Conservation (phyloP, 2,888 invertebrate species). For the Mythimna ferrago region DNA sequence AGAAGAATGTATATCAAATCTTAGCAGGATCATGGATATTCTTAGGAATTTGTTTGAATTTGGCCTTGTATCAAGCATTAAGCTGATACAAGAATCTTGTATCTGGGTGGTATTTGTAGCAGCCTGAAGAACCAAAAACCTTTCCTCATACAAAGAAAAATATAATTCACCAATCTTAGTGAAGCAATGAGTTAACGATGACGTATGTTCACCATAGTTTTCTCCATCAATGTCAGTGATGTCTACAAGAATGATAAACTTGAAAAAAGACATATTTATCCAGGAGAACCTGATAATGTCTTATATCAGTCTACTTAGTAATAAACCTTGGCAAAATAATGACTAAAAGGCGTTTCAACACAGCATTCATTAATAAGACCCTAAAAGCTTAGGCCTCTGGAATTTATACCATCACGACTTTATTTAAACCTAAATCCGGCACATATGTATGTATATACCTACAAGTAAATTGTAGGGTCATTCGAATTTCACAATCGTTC, state of each 20-base stretch:
- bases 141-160: too few species aligned
- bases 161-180: too few species aligned
- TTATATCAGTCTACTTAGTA: background rate
- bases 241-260: background rate
- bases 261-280: background rate
- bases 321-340: constrained; percentile 1
- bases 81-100: too few species aligned
- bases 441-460: background rate
- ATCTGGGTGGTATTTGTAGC: too few species aligned
- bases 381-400: background rate
- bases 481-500: constrained; percentile 28
- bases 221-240: background rate
- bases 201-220: background rate
- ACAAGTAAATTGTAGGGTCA: constrained; percentile 27
- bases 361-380: constrained; percentile 6
- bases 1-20: too few species aligned
- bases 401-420: background rate
- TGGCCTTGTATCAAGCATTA: too few species aligned
- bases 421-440: constrained; percentile 3
- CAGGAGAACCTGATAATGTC: background rate
- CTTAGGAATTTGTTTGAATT: too few species aligned
- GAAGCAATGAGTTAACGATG: too few species aligned
- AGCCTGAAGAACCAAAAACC: too few species aligned
- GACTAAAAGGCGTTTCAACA: background rate
- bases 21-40: too few species aligned